Evolutionary conservation across 2,888 invertebrate genomes (phyloP).

Genomic region (Caenorhabditis sp.): DNA sequence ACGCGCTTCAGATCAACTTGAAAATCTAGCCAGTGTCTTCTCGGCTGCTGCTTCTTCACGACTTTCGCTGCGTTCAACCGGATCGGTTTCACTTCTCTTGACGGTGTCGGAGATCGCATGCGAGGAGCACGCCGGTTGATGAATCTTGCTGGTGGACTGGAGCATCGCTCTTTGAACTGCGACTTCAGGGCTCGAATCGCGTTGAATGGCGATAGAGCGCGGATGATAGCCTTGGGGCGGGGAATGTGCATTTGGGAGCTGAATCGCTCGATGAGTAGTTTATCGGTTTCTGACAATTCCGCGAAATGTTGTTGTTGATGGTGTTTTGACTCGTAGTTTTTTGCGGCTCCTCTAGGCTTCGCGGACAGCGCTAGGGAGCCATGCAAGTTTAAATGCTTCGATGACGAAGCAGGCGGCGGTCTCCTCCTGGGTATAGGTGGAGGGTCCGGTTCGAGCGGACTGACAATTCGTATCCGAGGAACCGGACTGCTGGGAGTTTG

Average conservation of each 20-base stretch:
- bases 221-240: constrained; percentile 69
- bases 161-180: constrained; percentile 58
- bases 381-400: constrained; percentile 73
- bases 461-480: constrained; percentile 58
- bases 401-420: constrained; percentile 59
- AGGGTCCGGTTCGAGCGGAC: constrained; percentile 63
- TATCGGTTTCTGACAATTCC: constrained; percentile 75
- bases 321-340: constrained; percentile 64
- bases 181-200: constrained; percentile 61
- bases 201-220: constrained; percentile 69
- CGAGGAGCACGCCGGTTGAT: constrained; percentile 51
- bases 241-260: constrained; percentile 76
- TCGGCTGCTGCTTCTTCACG: constrained; percentile 43
- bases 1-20: constrained; percentile 66
- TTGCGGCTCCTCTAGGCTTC: constrained; percentile 74
- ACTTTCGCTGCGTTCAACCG: constrained; percentile 40
- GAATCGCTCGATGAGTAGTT: constrained; percentile 75
- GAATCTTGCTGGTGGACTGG: constrained; percentile 62
- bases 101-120: constrained; percentile 54
- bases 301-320: constrained; percentile 60
- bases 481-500: constrained; percentile 51
- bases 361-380: constrained; percentile 76
- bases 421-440: constrained; percentile 60
- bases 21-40: constrained; percentile 67
- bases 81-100: constrained; percentile 49